These are phyloP conservation scores for Cepaea hortensis DNA, from an alignment of 2,888 invertebrate species.

Conservation along the genomic window DNA sequence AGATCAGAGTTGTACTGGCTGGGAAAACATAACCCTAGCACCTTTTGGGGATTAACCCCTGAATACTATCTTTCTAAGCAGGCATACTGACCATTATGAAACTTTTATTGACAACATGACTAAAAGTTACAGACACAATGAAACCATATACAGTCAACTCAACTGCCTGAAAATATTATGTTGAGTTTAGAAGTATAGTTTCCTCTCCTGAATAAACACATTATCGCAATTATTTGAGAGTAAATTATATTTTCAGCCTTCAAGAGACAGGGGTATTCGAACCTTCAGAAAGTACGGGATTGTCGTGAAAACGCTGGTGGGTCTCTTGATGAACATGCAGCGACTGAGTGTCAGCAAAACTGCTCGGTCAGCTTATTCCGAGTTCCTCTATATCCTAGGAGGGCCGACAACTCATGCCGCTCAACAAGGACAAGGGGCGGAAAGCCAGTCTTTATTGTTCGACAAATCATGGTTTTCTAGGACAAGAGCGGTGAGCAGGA, in stretches of 20 bases:
- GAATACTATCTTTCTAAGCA: no score
- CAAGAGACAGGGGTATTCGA: conserved; percentile 34
- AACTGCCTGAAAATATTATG: no score
- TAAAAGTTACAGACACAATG: no score
- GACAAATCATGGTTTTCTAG: conserved; percentile 58
- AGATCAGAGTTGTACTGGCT: no score
- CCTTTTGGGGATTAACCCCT: no score
- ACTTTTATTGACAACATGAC: no score
- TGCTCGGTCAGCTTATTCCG: conserved; percentile 54
- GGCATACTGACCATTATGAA: no score
- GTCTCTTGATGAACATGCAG: conserved; percentile 57
- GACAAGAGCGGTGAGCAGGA: conserved; percentile 53
- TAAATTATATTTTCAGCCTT: not conserved
- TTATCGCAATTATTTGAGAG: no score
- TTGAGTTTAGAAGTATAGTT: no score
- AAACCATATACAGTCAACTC: no score
- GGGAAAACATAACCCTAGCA: no score
- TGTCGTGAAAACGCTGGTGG: conserved; percentile 52
- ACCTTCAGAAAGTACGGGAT: conserved; percentile 55
- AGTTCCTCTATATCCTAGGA: conserved; percentile 54
- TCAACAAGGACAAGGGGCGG: conserved; percentile 45
- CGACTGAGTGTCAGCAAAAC: conserved; percentile 54
- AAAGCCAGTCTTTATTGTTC: conserved; percentile 52
- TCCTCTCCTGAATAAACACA: no score
- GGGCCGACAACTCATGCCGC: conserved; percentile 36